Conservation (phyloP, 2,888 invertebrate genomes). For the Lasius platythorax region DNA sequence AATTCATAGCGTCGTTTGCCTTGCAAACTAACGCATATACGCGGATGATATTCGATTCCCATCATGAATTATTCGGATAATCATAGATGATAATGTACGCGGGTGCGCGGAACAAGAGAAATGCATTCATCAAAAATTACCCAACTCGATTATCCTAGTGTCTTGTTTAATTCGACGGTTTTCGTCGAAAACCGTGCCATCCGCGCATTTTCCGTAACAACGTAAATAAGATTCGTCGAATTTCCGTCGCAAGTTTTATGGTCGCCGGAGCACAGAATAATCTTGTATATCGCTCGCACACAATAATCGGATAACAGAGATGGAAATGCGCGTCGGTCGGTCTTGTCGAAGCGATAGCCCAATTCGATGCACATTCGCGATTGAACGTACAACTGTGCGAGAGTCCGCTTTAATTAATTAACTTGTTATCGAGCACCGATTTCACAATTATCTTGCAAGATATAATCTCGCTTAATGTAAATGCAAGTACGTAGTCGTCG, state of each 20-base stretch:
- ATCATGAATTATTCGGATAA: conserved; percentile 50
- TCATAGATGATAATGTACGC: conserved; percentile 33
- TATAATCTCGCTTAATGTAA: not conserved
- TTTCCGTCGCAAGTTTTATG: conserved; percentile 1
- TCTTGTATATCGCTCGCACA: not conserved
- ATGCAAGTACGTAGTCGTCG: not conserved
- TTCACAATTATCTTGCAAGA: conserved; percentile 27
- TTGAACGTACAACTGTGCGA: not conserved
- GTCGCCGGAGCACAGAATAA: not conserved
- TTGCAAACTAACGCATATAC: conserved; percentile 35
- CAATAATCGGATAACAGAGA: conserved; percentile 31
- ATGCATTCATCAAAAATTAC: not conserved
- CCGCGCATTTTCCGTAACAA: not conserved
- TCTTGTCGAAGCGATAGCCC: not conserved
- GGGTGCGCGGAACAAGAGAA: not conserved
- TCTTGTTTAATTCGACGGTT: too few species aligned
- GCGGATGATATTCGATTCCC: conserved; percentile 4
- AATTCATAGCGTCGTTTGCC: conserved; percentile 43
- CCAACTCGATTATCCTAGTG: not conserved
- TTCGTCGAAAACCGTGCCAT: not conserved
- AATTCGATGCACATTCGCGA: conserved; percentile 25
- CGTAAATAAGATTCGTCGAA: conserved; percentile 20
- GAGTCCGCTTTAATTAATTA: conserved; percentile 38
- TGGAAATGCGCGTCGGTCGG: not conserved
- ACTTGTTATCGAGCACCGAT: conserved; percentile 20